Base-by-base conservation (phyloP, 2,113 vertebrate species). In the Abramis brama region DNA sequence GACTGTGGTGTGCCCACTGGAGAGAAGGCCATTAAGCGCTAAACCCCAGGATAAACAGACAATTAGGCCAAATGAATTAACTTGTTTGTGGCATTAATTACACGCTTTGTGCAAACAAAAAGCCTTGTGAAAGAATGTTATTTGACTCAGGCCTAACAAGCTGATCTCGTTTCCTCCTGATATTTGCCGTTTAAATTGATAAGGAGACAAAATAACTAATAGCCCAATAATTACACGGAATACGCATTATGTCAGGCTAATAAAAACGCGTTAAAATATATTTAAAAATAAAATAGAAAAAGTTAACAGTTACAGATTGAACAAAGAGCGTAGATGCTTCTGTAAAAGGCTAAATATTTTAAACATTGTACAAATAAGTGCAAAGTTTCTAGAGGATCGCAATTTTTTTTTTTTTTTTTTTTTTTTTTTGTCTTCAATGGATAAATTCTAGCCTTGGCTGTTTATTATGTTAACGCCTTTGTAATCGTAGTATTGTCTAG, bases 71-170 rank as follows among this genome's bases (percentile, higher is more conserved):
- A 88, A 84, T 91, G 88, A 91, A 88, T 91, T 89, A 86, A 91
- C 88, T 87, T 91, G 87, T 91, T 91, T 88, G 84, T 86, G 82
- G 90, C 87, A 88, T 88, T 91, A 91, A 91, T 91, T 89, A 91
- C 90, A 91, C 79, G 86, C 85, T 88, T 88, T 88, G 88, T 87
- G 79, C 87, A 88, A 91, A 91, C 87, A 89, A 88, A 88, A 79
- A 86, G 84, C 68, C 76, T 59, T 86, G 86, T 89, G 79, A 85
- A 91, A 86, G 87, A 91, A 91, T 91, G 87, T 82, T 83, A 83
- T 89, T 88, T 82, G 75, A 75, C 81, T 76, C 84, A 77, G 33
- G 47, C 78, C 86, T 83, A 71, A 82, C 90, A 88, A 87, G 76
- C 79, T 60, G 52, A 86, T 87, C 79, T 77, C 15, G 75, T 71